A percentile compares a stretch with the other conserved stretches of the same genome.
Evolutionary conservation across 2,797 vertebrate genomes (phyloP).

Genomic region (Microcaecilia unicolor): DNA sequence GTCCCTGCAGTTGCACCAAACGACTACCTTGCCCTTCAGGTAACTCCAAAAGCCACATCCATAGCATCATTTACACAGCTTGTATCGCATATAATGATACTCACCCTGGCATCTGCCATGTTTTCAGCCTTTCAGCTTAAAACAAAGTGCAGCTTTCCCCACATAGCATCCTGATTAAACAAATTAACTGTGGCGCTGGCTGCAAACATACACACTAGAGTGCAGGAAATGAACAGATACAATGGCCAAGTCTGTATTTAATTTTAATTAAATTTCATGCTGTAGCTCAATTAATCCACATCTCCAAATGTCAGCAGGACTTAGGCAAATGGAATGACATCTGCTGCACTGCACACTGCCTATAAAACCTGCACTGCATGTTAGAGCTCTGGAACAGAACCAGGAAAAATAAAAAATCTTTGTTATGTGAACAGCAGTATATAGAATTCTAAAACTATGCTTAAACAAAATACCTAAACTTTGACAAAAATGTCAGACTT

Average conservation of each 20-base stretch:
- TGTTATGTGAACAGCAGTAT: slow-evolving; percentile 36
- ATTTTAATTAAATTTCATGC: slow-evolving; percentile 92
- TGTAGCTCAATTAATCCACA: slow-evolving; percentile 74
- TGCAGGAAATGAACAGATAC: slow-evolving; percentile 63
- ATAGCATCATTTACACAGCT: slow-evolving; percentile 39
- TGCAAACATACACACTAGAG: slow-evolving; percentile 58
- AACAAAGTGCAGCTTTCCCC: slow-evolving; percentile 64
- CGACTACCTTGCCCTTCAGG: slow-evolving; percentile 19
- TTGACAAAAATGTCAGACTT: slow-evolving; percentile 21
- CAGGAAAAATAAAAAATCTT: slow-evolving; percentile 46
- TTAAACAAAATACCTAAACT: slow-evolving; percentile 19
- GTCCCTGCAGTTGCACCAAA: background rate
- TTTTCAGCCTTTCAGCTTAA: slow-evolving; percentile 52
- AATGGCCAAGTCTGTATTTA: slow-evolving; percentile 76
- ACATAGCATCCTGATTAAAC: slow-evolving; percentile 78
- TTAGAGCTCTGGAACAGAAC: slow-evolving; percentile 56
- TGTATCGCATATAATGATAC: slow-evolving; percentile 23
- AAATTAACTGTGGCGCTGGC: slow-evolving; percentile 73
- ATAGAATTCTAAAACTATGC: slow-evolving; percentile 31
- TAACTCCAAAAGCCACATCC: slow-evolving; percentile 32
- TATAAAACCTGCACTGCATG: slow-evolving; percentile 74
- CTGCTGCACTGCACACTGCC: slow-evolving; percentile 79
- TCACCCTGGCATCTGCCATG: slow-evolving; percentile 61
- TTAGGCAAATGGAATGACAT: slow-evolving; percentile 94
- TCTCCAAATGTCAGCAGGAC: slow-evolving; percentile 94